phyloP scores from a whole-genome alignment of 1,140 invertebrate species.

The Bombus soroeensis region DNA sequence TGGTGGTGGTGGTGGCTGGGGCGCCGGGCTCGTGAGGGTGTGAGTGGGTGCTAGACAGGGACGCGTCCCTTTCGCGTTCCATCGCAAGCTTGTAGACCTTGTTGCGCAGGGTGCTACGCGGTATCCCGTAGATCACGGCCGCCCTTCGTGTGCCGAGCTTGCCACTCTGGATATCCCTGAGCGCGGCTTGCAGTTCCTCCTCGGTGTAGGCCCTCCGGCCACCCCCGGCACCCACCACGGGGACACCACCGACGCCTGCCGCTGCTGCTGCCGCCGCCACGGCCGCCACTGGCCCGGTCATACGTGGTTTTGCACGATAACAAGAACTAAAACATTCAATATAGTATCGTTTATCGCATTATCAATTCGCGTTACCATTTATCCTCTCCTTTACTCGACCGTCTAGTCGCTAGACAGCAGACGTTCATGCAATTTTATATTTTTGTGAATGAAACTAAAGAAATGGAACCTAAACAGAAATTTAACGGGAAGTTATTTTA shows the following conservation, averaged over 20 bases:
- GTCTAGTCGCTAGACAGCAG: no score
- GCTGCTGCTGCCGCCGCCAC: slow-evolving; percentile 60
- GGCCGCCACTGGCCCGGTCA: slow-evolving; percentile 71
- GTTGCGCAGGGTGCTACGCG: slow-evolving; percentile 96
- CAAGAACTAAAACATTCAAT: slow-evolving; percentile 74
- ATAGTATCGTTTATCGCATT: background rate
- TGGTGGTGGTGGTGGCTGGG: slow-evolving; percentile 68
- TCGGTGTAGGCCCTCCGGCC: slow-evolving; percentile 93
- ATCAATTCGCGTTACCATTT: background rate
- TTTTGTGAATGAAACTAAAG: no score
- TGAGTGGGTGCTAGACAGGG: slow-evolving; percentile 81
- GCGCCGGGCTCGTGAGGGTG: slow-evolving; percentile 75
- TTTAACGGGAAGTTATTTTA: no score
- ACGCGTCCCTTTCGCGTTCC: slow-evolving; percentile 86
- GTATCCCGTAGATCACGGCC: slow-evolving; percentile 97
- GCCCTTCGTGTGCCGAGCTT: slow-evolving; percentile 95
- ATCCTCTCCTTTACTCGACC: background rate
- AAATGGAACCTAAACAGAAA: no score
- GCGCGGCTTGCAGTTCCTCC: slow-evolving; percentile 94
- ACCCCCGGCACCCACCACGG: slow-evolving; percentile 73
- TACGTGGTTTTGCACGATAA: slow-evolving; percentile 85
- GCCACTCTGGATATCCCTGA: slow-evolving; percentile 95
- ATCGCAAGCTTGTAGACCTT: slow-evolving; percentile 95
- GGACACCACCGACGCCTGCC: slow-evolving; percentile 72
- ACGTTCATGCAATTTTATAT: no score